Evolutionary conservation across 2,797 vertebrate genomes (phyloP).

Genomic region (Cynopterus sphinx): DNA sequence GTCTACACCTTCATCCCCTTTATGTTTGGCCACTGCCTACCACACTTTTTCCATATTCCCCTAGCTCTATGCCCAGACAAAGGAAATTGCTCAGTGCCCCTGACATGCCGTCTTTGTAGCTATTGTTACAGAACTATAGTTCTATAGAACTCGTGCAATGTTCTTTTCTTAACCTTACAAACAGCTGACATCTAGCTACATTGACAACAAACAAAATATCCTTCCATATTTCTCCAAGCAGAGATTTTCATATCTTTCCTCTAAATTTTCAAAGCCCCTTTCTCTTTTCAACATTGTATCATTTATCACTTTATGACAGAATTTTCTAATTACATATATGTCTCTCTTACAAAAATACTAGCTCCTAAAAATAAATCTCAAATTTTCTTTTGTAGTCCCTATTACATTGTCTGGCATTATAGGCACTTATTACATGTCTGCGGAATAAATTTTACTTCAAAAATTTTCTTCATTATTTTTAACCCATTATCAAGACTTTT

Average conservation of each 20-base stretch:
- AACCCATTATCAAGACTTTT: not conserved
- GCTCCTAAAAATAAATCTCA: not conserved
- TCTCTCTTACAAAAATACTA: not conserved
- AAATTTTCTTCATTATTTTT: not conserved
- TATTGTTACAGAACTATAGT: not conserved
- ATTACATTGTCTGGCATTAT: not conserved
- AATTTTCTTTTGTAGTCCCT: not conserved
- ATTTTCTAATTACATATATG: not conserved
- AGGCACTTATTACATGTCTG: not conserved
- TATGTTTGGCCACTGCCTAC: not conserved
- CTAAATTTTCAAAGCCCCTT: not conserved
- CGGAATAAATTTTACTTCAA: not conserved
- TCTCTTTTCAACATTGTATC: not conserved
- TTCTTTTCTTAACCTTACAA: not conserved
- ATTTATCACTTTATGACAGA: not conserved
- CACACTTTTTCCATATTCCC: not conserved
- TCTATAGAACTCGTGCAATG: not conserved
- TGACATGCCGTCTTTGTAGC: not conserved
- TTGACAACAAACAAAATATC: not conserved
- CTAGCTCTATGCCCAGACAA: not conserved
- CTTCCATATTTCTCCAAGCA: not conserved
- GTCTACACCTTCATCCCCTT: not conserved
- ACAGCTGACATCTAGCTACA: not conserved
- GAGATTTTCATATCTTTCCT: not conserved
- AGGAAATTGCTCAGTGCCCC: not conserved